These are phyloP conservation scores for Colistium nudipinnis DNA, from an alignment of 2,113 vertebrate species.

Conservation along the genomic window DNA sequence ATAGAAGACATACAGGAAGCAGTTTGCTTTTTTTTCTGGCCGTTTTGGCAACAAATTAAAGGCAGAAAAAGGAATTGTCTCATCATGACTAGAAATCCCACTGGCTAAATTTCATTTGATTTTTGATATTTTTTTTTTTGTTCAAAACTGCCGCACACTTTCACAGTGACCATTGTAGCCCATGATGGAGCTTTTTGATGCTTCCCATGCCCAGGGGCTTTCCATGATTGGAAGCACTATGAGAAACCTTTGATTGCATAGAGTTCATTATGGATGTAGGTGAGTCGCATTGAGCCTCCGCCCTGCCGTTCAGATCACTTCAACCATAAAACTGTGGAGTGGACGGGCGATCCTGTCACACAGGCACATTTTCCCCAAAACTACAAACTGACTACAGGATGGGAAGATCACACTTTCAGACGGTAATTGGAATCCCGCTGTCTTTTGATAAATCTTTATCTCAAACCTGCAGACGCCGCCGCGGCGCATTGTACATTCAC, in stretches of 20 bases:
- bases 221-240: no score
- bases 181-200: no score
- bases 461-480: conserved; percentile 64
- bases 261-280: background rate
- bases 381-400: conserved; percentile 11
- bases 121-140: no score
- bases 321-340: background rate
- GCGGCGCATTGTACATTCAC: conserved; percentile 43
- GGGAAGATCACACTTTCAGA: conserved; percentile 15
- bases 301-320: conserved; percentile 8
- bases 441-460: conserved; percentile 69
- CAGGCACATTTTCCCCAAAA: conserved; percentile 16
- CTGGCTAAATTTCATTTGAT: background rate
- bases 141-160: background rate
- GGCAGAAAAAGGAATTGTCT: no score
- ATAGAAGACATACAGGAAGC: no score
- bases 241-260: background rate
- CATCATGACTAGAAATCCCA: background rate
- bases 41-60: background rate
- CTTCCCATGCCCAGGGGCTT: background rate
- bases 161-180: background rate
- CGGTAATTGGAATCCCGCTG: conserved; percentile 49
- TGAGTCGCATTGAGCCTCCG: conserved; percentile 17
- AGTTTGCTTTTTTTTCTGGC: no score
- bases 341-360: background rate